Evolutionary conservation across 2,113 vertebrate species (phyloP), one percentile per base, ranked within the genome.

Genomic region (Cisticola juncidis): DNA sequence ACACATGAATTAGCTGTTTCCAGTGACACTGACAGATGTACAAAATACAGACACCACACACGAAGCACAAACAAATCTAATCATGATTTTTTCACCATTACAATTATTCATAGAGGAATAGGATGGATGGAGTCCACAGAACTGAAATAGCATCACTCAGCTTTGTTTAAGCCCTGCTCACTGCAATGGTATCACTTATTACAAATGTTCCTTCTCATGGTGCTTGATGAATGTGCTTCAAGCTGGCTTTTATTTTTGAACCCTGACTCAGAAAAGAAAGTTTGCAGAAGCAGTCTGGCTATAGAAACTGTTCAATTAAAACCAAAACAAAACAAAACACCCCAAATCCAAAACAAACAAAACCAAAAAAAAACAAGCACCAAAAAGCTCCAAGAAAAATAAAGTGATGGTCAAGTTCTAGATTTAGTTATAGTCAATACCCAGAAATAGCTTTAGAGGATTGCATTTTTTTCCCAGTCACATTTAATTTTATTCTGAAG

Each of bases 1-100:
- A 62, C 44, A 68, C 64, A 88, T 83, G 51, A 88, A 91, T 91
- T 86, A 92, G 36, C 51, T 60, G 31, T 91, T 97, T 94, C 60
- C 69, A 88, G 40, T 91, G 86, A 68, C 48, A 61, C 26, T 19
- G 80, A 88, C 40, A 79, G 61, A 91, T 78, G 72, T 45, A 65
- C 69, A 78, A 71, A 88, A 60, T n/a, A 38, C 64, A 83, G 56
- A 38, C 25, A 70, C 47, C 42, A 45, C 80, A 95, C 50, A 86
- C 0, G 1, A 88, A 73, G 51, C 58, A 76, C 65, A 83, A 50
- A 57, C 20, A 86, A 73, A 84, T 56, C 26, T 47, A 78, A 93
- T 61, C 5, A 11, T 44, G 23, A 20, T 16, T 53, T 50, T 83
- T 74, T 71, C 70, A 9, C 64, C 60, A 74, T 42, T 66, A 66